Base-by-base conservation (phyloP, 2,113 vertebrate genomes). In the Synodontis membranacea region DNA sequence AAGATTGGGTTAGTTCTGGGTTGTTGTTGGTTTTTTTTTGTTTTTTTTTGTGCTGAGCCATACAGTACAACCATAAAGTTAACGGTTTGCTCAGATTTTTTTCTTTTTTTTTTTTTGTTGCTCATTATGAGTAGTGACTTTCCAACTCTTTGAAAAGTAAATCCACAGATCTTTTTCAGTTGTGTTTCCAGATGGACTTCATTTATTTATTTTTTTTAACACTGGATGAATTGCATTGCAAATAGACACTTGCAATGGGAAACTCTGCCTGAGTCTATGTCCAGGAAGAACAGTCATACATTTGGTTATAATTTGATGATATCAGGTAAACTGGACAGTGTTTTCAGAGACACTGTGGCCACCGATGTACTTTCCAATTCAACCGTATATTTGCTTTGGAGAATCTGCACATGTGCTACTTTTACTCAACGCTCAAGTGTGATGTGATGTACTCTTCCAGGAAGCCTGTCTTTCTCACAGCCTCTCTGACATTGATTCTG, bases 351-450 rank as follows among this genome's bases (percentile, higher is more conserved):
- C 23, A 11, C 37, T 28, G 8, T 60, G 52, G n/a, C 56, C 82
- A 44, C 64, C 44, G 31, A 86, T 79, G 79, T 48, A 58, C 50
- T 86, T 86, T 86, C 84, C 83, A 25, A 74, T 25, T 84, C 44
- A 58, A 86, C 12, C 42, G n/a, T 88, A 56, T 88, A 83, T 86
- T 88, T 86, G 54, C 52, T 74, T 86, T 80, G 58, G 81, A 88
- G 84, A 86, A 70, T 86, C 58, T 75, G 66, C 34, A 37, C 4
- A 34, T 70, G 25, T 19, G 56, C 28, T 85, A 19, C 50, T 48
- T 21, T 80, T 85, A 56, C 52, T 83, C 25, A 31, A 7, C 15
- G 39, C 79, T 72, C 23, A 50, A 28, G 31, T 44, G 31, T 64
- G 21, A 84, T 74, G 81, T 84, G 76, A 81, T 84, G 62, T 23